Evolutionary conservation across 2,888 invertebrate species (phyloP).

Genomic region (Eledona agricola): DNA sequence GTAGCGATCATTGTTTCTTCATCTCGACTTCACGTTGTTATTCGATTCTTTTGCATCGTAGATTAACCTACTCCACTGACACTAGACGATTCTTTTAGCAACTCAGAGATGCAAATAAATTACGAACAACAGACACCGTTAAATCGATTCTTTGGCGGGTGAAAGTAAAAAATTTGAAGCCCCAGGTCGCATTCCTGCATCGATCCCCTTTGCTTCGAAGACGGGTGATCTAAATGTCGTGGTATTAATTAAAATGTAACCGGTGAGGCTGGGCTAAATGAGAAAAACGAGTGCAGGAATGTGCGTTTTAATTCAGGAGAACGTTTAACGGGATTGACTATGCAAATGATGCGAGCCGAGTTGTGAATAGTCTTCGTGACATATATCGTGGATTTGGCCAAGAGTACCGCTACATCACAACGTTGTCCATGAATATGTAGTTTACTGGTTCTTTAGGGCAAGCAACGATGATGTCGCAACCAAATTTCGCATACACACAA

Average conservation of each 20-base stretch:
- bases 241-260: too few relatives aligned
- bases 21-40: too few relatives aligned
- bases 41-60: slow-evolving; percentile 19
- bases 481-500: slow-evolving; percentile 3
- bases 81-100: too few relatives aligned
- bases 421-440: slow-evolving; percentile 32
- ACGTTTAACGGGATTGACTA: slow-evolving; percentile 17
- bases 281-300: slow-evolving; percentile 27
- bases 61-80: slow-evolving; percentile 33
- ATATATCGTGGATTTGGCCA: slow-evolving; percentile 31
- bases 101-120: too few relatives aligned
- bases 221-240: too few relatives aligned
- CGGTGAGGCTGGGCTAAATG: too few relatives aligned
- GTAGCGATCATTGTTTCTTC: slow-evolving; percentile 5
- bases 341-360: slow-evolving; percentile 25
- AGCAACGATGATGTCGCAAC: too few relatives aligned
- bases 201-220: too few relatives aligned
- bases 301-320: slow-evolving; percentile 21
- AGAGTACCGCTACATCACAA: slow-evolving; percentile 32
- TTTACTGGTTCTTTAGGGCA: slow-evolving; percentile 36
- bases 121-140: too few relatives aligned
- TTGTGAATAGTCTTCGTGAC: slow-evolving; percentile 28
- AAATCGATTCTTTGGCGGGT: too few relatives aligned
- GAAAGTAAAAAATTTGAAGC: too few relatives aligned
- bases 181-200: too few relatives aligned